These are phyloP conservation scores for Pyrocephalus nanus DNA, from an alignment of 2,797 vertebrate genomes.

Conservation along the genomic window DNA sequence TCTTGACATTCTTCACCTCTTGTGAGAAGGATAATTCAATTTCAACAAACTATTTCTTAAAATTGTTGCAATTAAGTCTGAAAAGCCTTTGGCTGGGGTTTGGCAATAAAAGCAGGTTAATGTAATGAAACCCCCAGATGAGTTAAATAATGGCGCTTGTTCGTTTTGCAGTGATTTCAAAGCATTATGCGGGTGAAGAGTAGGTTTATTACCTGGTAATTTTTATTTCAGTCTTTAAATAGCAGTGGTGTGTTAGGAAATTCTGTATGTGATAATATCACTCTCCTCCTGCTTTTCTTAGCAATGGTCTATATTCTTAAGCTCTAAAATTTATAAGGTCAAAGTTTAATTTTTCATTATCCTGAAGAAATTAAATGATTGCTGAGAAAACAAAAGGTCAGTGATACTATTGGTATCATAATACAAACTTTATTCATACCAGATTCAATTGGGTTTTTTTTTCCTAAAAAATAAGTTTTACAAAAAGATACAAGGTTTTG, in stretches of 20 bases:
- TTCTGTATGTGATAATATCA: constrained; percentile 34
- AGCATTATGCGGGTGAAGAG: constrained; percentile 55
- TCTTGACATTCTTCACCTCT: neutral
- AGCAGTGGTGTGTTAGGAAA: constrained; percentile 51
- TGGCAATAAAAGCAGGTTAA: neutral
- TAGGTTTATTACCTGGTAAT: constrained; percentile 69
- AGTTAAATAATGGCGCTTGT: constrained; percentile 61
- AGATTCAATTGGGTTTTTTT: neutral
- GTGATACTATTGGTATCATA: constrained; percentile 65
- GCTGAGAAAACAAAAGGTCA: constrained; percentile 31
- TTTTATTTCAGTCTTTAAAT: constrained; percentile 47
- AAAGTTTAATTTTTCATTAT: neutral
- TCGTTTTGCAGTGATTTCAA: constrained; percentile 73
- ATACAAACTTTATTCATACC: constrained; percentile 54
- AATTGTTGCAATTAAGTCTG: neutral
- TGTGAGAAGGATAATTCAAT: neutral
- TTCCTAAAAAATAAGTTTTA: neutral
- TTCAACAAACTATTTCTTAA: neutral
- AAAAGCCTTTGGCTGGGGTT: neutral
- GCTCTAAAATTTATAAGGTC: neutral
- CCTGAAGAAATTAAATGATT: neutral
- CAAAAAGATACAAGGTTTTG: neutral
- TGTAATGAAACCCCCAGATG: neutral
- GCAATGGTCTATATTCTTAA: neutral
- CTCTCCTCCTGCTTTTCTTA: constrained; percentile 31